Conservation (phyloP, 2,888 invertebrate species). For the Conistra vaccinii region DNA sequence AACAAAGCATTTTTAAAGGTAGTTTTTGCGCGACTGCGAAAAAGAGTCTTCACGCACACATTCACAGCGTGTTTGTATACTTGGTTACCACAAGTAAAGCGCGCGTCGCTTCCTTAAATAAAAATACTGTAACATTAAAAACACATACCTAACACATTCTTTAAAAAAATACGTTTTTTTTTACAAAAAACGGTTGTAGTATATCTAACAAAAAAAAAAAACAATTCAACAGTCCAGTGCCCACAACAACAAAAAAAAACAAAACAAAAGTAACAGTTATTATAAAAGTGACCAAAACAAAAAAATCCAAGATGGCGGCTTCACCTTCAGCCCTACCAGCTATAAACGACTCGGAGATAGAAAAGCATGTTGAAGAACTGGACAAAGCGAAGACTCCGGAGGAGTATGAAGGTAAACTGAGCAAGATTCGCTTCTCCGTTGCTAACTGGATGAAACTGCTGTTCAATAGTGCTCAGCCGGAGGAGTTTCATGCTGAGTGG, state of each 20-base stretch:
- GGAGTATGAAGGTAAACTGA: constrained; percentile 77
- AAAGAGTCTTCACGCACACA: too few relatives aligned
- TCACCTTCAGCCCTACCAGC: constrained; percentile 61
- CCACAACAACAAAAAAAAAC: background rate
- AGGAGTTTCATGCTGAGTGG: constrained; percentile 83
- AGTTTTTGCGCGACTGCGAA: too few relatives aligned
- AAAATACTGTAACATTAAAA: too few relatives aligned
- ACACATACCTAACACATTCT: too few relatives aligned
- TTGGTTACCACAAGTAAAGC: too few relatives aligned
- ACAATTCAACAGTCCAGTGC: constrained; percentile 14
- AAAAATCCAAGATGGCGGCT: constrained; percentile 75
- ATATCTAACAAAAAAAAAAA: constrained; percentile 5
- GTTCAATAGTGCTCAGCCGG: constrained; percentile 74
- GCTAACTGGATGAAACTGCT: constrained; percentile 83
- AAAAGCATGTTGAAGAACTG: constrained; percentile 76
- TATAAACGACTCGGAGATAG: constrained; percentile 72
- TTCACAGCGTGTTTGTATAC: too few relatives aligned
- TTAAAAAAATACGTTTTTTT: too few relatives aligned
- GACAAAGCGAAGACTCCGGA: constrained; percentile 76
- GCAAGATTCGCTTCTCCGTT: constrained; percentile 77
- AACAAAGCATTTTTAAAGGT: too few relatives aligned
- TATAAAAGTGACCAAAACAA: constrained; percentile 14
- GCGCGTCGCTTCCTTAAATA: too few relatives aligned
- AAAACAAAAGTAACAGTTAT: constrained; percentile 1
- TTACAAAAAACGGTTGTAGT: too few relatives aligned